Conservation (phyloP, 2,113 vertebrate species). For the Tenebrosternarchus preto region DNA sequence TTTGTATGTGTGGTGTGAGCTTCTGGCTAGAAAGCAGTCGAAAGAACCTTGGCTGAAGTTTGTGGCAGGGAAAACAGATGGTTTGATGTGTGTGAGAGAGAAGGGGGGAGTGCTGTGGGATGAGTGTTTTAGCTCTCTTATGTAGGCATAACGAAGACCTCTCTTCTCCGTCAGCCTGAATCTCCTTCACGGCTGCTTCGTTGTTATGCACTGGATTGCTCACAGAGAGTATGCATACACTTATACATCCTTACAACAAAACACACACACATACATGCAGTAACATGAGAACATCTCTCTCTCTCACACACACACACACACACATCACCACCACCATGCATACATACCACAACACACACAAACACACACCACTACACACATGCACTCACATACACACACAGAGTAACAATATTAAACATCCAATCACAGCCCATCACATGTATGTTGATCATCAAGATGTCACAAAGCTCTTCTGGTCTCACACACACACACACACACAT, state of each 20-base stretch:
- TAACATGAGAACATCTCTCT: neutral
- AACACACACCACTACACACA: slow-evolving; percentile 8
- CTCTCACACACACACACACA: neutral
- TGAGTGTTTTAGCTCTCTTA: neutral
- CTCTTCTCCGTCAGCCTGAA: slow-evolving; percentile 1
- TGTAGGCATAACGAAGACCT: slow-evolving; percentile 8
- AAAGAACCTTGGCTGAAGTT: neutral
- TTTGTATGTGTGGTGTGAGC: neutral
- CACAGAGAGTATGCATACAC: neutral
- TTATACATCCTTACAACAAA: neutral
- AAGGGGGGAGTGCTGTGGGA: neutral
- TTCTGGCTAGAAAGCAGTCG: neutral
- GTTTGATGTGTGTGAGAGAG: slow-evolving; percentile 16
- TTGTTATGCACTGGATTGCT: neutral
- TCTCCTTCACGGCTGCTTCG: neutral
- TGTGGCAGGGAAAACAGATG: slow-evolving; percentile 4
- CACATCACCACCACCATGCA: neutral
- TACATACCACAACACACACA: neutral
- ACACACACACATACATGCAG: neutral
- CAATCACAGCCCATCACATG: neutral
- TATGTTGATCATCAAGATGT: neutral
- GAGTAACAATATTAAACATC: neutral
- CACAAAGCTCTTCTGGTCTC: neutral
- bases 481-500: neutral
- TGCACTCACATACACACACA: neutral